Evolutionary conservation across 53 echinoderm and acorn worm genomes (phyloP).

Genomic region (Glandiceps talaboti): DNA sequence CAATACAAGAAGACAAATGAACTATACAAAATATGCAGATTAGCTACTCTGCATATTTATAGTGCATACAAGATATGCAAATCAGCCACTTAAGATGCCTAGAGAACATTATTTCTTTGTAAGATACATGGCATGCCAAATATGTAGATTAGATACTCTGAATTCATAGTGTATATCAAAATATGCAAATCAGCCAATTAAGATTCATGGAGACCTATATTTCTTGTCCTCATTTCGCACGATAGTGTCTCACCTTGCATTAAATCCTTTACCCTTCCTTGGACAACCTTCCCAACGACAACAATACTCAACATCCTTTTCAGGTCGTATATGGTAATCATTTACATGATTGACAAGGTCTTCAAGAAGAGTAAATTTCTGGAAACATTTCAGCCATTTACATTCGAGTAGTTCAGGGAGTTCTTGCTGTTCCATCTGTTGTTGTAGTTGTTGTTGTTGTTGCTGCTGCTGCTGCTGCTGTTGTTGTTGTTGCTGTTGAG

Average conservation of each 20-base stretch:
- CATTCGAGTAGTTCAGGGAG: slow-evolving; percentile 32
- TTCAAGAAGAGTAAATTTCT: slow-evolving; percentile 57
- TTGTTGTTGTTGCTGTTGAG: not conserved
- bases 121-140: too few species aligned
- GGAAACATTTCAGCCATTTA: slow-evolving; percentile 77
- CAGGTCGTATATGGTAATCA: slow-evolving; percentile 64
- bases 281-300: slow-evolving; percentile 88
- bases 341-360: slow-evolving; percentile 85
- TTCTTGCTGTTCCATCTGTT: not conserved
- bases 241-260: slow-evolving; percentile 75
- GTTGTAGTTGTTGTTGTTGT: not conserved
- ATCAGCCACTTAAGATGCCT: too few species aligned
- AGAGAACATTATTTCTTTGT: too few species aligned
- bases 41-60: too few species aligned
- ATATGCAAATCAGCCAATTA: not conserved
- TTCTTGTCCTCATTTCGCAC: not conserved
- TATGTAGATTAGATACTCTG: too few species aligned
- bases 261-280: slow-evolving; percentile 85
- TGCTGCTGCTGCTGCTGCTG: not conserved
- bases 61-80: too few species aligned
- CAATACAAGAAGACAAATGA: too few species aligned
- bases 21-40: too few species aligned
- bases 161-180: not conserved
- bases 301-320: slow-evolving; percentile 74
- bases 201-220: not conserved